These are phyloP conservation scores for Thryonomys swinderianus DNA, from an alignment of 2,113 vertebrate species.

Conservation along the genomic window DNA sequence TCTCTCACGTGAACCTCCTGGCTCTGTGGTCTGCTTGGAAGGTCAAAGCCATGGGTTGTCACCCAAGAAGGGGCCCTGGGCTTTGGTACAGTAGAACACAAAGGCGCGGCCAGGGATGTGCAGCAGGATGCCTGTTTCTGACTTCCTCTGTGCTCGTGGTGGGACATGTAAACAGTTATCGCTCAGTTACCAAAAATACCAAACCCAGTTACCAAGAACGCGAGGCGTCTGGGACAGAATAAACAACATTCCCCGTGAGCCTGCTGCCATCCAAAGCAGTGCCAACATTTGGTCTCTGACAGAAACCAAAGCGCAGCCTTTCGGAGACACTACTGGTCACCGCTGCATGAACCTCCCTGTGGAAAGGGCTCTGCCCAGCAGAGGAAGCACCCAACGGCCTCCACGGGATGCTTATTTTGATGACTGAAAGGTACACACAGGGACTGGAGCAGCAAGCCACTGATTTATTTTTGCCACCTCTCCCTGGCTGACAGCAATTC, in stretches of 20 bases:
- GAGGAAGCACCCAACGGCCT: constrained; percentile 64
- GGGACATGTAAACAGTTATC: constrained; percentile 56
- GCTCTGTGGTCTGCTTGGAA: not conserved
- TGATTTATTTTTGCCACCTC: constrained; percentile 79
- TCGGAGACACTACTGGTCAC: not conserved
- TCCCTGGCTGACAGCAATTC: constrained; percentile 71
- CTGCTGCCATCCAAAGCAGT: constrained; percentile 27
- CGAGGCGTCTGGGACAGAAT: constrained; percentile 48
- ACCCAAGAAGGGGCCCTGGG: not conserved
- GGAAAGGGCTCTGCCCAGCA: constrained; percentile 39
- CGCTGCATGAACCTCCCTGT: not conserved
- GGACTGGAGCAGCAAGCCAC: constrained; percentile 70
- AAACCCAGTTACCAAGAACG: constrained; percentile 42
- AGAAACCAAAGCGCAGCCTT: not conserved
- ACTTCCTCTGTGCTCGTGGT: constrained; percentile 55
- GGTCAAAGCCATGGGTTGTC: not conserved
- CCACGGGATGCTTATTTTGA: constrained; percentile 64
- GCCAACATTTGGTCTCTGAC: constrained; percentile 63
- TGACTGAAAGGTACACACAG: constrained; percentile 71
- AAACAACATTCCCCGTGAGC: constrained; percentile 54
- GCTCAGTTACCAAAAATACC: constrained; percentile 69
- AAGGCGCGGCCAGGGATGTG: constrained; percentile 20
- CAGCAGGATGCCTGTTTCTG: constrained; percentile 35
- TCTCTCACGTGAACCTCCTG: not conserved
- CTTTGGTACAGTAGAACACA: not conserved